Evolutionary conservation across 2,797 vertebrate species (phyloP), one percentile per base, ranked within the genome.

Genomic region (Echiichthys vipera): DNA sequence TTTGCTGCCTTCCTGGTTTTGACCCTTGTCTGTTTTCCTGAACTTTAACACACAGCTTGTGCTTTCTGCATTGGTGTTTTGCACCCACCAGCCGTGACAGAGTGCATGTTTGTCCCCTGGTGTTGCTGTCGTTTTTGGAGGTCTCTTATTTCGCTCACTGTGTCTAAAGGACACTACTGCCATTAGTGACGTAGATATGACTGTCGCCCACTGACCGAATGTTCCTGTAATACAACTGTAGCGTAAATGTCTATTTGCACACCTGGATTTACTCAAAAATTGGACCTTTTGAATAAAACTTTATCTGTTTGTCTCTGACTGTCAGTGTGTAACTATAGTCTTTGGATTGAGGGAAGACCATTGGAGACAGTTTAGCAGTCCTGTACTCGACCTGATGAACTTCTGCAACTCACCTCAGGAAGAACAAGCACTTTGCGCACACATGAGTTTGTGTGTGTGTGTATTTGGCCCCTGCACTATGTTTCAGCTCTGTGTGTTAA

Each of bases 401-500:
- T 9, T 34, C 7, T 34, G 8, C 24, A 59, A 42, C 5, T 40
- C 20, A 9, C 6, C 20, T 40, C 17, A 67, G 34, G 65, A 15
- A 53, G 5, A 53, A 18, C 5, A 58, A 15, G 5, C 17, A 40
- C 34, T 27, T 37, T n/a, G n/a, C n/a, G 6, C 3, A 6, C 29
- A 50, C 30, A 30, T 55, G 46, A 66, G 20, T 62, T 22, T 58
- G 40, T 63, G 54, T 80, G 34, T 46, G 29, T 57, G 37, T 77
- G 25, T 25, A 14, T 39, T 11, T 9, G 43, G 54, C 36, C 36
- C 20, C 22, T 8, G 32, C 5, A 17, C 57, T 51, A 22, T 55
- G 36, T 34, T 62, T 76, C 59, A 64, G 70, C 53, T 32, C 69
- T 56, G 47, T 5, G 55, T 58, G 40, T 39, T 89, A 90, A 87